Percentiles rank a stretch among this genome's conserved stretches.
phyloP scores from a whole-genome alignment of 2,888 invertebrate genomes.

The Thereva nobilitata region DNA sequence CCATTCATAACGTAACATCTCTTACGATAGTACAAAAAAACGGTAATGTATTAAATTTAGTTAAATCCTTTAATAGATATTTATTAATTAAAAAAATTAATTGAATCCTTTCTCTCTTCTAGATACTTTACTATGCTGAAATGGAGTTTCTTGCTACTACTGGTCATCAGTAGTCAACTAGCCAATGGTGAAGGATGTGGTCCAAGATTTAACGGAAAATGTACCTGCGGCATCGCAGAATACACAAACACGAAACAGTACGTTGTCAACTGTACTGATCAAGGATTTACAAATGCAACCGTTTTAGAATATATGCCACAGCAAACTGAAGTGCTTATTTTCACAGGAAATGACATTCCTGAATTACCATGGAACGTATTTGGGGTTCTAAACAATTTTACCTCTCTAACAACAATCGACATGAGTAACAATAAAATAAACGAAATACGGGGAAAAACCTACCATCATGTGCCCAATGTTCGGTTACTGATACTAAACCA shows the following conservation, averaged over 20 bases:
- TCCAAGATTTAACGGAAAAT: constrained; percentile 59
- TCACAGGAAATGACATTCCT: constrained; percentile 70
- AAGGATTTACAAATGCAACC: constrained; percentile 63
- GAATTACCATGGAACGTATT: constrained; percentile 73
- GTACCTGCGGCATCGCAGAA: constrained; percentile 62
- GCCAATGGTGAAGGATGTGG: constrained; percentile 52
- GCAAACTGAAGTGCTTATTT: constrained; percentile 70
- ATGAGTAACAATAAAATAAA: constrained; percentile 74
- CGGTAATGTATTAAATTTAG: no score
- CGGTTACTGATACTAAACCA: constrained; percentile 71
- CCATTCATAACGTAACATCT: no score
- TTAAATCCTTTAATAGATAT: no score
- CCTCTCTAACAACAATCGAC: constrained; percentile 67
- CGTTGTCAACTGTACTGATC: constrained; percentile 73
- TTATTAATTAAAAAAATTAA: no score
- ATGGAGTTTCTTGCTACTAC: neutral
- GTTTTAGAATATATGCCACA: constrained; percentile 67
- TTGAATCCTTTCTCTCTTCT: no score
- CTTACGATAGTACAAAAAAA: no score
- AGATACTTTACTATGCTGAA: neutral
- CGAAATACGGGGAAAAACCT: constrained; percentile 73
- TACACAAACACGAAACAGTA: constrained; percentile 62
- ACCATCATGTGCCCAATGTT: constrained; percentile 73
- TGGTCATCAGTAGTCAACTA: neutral
- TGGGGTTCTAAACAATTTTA: constrained; percentile 65